Evolutionary conservation across 92 coral and sea anemone genomes (phyloP).

Genomic region (Palythoa grandiflora): DNA sequence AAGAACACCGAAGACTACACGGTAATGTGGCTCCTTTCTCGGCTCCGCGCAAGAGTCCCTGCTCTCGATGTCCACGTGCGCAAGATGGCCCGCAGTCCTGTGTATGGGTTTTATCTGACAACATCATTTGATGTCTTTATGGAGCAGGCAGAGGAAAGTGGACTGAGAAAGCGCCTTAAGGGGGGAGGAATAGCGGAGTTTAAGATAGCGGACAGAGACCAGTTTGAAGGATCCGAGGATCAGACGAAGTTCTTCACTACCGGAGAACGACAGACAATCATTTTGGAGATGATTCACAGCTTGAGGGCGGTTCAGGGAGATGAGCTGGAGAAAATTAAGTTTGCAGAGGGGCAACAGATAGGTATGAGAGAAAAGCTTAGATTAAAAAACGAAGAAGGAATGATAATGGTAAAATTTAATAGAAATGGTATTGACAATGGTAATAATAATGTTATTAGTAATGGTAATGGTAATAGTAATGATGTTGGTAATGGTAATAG

Average conservation of each 20-base stretch:
- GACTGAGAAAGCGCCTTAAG: conserved; percentile 85
- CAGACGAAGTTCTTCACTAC: conserved; percentile 92
- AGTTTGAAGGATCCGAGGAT: conserved; percentile 87
- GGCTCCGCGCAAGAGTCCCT: conserved; percentile 95
- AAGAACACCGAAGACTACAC: conserved; percentile 97
- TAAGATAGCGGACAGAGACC: conserved; percentile 75
- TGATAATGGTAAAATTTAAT: too few species aligned
- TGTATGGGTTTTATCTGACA: conserved; percentile 92
- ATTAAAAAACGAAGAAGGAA: neutral
- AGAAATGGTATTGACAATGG: neutral
- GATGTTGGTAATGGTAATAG: neutral
- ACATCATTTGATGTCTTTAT: conserved; percentile 82
- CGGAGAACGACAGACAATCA: conserved; percentile 94
- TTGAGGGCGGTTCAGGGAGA: conserved; percentile 96
- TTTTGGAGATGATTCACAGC: conserved; percentile 90
- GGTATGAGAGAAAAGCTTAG: conserved; percentile 46
- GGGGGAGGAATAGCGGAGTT: conserved; percentile 99
- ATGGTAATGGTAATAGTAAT: too few species aligned
- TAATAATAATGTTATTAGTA: too few species aligned
- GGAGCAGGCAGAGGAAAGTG: conserved; percentile 88
- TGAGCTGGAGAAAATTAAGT: conserved; percentile 92
- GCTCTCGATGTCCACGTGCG: conserved; percentile 96
- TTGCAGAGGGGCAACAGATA: conserved; percentile 97
- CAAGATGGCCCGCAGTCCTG: conserved; percentile 96
- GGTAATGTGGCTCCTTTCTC: conserved; percentile 98